These are phyloP conservation scores for Phthorimaea operculella DNA, from an alignment of 1,140 invertebrate species.

Conservation along the genomic window DNA sequence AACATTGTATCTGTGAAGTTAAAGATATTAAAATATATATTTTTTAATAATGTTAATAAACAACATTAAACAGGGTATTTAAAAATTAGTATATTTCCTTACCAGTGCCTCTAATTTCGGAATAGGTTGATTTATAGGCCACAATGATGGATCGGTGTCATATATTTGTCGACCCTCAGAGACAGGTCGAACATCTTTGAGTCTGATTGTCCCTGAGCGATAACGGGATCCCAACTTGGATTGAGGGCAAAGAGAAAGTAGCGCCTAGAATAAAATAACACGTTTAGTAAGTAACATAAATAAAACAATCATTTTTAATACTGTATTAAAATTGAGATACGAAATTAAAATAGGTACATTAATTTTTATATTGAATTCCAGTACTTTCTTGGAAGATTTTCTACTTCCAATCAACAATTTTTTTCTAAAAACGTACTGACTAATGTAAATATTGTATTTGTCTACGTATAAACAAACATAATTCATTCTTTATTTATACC, in stretches of 20 bases:
- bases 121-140: conserved; percentile 76
- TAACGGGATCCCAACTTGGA: conserved; percentile 11
- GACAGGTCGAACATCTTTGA: conserved; percentile 63
- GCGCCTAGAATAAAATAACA: conserved; percentile 44
- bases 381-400: too few relatives aligned
- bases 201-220: conserved; percentile 58
- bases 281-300: not conserved
- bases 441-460: too few relatives aligned
- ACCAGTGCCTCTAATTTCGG: conserved; percentile 74
- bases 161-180: conserved; percentile 74
- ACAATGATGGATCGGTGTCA: conserved; percentile 71
- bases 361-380: too few relatives aligned
- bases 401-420: too few relatives aligned
- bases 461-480: too few relatives aligned
- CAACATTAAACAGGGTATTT: too few relatives aligned
- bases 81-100: not conserved
- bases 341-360: too few relatives aligned
- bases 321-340: too few relatives aligned
- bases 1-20: conserved; percentile 61
- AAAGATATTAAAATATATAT: too few relatives aligned
- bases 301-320: too few relatives aligned
- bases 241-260: conserved; percentile 45
- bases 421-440: too few relatives aligned
- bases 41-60: too few relatives aligned
- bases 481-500: conserved; percentile 39